These are phyloP conservation scores for Atractosteus spatula DNA, from an alignment of 2,113 vertebrate genomes.

Conservation along the genomic window DNA sequence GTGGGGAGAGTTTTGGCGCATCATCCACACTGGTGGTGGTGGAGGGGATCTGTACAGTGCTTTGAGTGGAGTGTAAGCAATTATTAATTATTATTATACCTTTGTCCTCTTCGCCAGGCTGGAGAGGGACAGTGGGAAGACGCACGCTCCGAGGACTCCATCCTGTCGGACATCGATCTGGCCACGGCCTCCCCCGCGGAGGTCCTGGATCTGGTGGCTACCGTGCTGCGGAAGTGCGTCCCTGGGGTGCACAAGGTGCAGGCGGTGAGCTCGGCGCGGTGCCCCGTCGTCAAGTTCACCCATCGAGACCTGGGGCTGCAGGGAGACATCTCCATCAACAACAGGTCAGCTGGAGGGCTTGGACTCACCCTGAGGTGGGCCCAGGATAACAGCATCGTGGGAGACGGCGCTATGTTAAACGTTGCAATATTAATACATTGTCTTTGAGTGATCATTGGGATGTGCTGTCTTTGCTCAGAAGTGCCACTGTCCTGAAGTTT, in stretches of 20 bases:
- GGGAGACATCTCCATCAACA: slow-evolving; percentile 84
- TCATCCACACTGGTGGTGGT: too few relatives aligned
- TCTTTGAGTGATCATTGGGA: too few relatives aligned
- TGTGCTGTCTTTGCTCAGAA: too few relatives aligned
- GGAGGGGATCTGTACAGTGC: too few relatives aligned
- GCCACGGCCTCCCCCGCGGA: slow-evolving; percentile 57
- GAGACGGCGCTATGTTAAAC: too few relatives aligned
- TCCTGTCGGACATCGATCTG: slow-evolving; percentile 74
- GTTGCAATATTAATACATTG: too few relatives aligned
- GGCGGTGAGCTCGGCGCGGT: slow-evolving; percentile 72
- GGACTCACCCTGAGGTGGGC: too few relatives aligned
- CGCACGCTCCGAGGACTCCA: slow-evolving; percentile 68
- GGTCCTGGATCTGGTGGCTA: slow-evolving; percentile 76
- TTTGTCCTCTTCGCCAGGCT: slow-evolving; percentile 30
- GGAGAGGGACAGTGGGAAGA: slow-evolving; percentile 59
- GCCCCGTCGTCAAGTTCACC: slow-evolving; percentile 85
- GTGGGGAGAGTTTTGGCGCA: too few relatives aligned
- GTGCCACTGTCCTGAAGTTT: too few relatives aligned
- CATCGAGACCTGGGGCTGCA: slow-evolving; percentile 80
- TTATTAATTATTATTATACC: not conserved
- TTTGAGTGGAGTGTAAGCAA: too few relatives aligned
- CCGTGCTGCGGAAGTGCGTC: slow-evolving; percentile 81
- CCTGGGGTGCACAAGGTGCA: slow-evolving; percentile 83
- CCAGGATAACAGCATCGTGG: too few relatives aligned
- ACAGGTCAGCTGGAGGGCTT: slow-evolving; percentile 62